phyloP scores from a whole-genome alignment of 2,888 invertebrate genomes.

The Erebia palarica region DNA sequence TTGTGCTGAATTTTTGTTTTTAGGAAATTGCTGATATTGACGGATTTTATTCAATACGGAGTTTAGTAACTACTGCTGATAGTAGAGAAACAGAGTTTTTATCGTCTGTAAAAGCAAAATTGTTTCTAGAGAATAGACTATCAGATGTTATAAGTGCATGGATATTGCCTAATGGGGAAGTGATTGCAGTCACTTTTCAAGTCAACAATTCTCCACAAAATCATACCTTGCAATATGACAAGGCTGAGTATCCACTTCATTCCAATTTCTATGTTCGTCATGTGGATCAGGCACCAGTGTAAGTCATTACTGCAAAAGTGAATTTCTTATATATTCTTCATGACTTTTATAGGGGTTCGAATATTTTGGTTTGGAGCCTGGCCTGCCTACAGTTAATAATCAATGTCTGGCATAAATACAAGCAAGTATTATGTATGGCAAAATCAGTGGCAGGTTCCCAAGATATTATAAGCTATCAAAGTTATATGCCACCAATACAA shows the following conservation, averaged over 20 bases:
- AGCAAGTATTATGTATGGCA: too few species aligned
- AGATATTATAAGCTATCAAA: too few species aligned
- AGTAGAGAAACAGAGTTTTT: constrained; percentile 86
- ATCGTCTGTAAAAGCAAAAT: constrained; percentile 91
- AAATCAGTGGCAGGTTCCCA: too few species aligned
- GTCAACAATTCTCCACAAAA: constrained; percentile 61
- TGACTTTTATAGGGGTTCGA: background rate
- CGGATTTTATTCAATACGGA: constrained; percentile 89
- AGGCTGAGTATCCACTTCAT: constrained; percentile 78
- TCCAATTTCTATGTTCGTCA: constrained; percentile 91
- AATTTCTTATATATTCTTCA: background rate
- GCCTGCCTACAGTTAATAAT: too few species aligned
- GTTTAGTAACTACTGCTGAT: constrained; percentile 86
- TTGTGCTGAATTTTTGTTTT: constrained; percentile 16
- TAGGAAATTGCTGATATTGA: constrained; percentile 82
- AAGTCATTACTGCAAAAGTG: constrained; percentile 46
- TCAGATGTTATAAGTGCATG: constrained; percentile 91
- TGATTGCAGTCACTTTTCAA: constrained; percentile 86
- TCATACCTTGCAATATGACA: constrained; percentile 37
- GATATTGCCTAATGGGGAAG: constrained; percentile 89
- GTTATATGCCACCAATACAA: too few species aligned
- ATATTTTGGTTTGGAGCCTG: too few species aligned
- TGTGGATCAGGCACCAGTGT: constrained; percentile 91
- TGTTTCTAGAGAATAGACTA: constrained; percentile 88
- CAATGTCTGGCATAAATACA: background rate